Evolutionary conservation across 2,113 vertebrate species (phyloP).

Genomic region (Pandion haliaetus): DNA sequence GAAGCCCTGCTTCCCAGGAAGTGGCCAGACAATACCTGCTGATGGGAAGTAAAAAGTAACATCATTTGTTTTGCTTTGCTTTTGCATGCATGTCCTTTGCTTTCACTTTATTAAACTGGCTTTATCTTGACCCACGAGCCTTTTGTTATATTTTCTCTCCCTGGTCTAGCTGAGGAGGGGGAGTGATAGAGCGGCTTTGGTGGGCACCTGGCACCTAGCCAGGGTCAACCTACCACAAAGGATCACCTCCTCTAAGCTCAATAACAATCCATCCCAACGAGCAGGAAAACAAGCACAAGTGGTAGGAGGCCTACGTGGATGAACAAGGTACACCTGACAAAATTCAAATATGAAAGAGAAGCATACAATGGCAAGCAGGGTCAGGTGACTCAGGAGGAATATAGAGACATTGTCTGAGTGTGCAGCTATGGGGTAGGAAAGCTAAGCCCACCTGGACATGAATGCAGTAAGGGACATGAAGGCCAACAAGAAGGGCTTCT

Average conservation of each 20-base stretch:
- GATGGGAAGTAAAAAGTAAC: too few species aligned
- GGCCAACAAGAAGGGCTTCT: neutral
- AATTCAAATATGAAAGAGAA: neutral
- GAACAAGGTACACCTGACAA: neutral
- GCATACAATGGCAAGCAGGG: neutral
- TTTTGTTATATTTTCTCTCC: too few species aligned
- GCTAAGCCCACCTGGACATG: neutral
- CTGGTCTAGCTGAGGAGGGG: too few species aligned
- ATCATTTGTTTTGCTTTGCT: too few species aligned
- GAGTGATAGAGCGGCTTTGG: too few species aligned
- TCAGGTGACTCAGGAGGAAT: neutral
- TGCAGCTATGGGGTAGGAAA: neutral
- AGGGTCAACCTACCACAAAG: too few species aligned
- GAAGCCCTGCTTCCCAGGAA: too few species aligned
- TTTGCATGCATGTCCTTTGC: too few species aligned
- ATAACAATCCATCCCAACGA: neutral
- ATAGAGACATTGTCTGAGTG: neutral
- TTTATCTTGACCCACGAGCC: too few species aligned
- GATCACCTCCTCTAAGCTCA: neutral
- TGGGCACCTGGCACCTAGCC: too few species aligned
- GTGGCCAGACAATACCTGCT: too few species aligned
- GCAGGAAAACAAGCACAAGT: neutral
- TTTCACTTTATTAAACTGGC: too few species aligned
- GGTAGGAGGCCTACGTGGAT: neutral
- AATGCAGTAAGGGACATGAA: neutral